Percentiles rank a stretch among this genome's conserved stretches.
Conservation (phyloP, 2,113 vertebrate genomes). For the Solea senegalensis region DNA sequence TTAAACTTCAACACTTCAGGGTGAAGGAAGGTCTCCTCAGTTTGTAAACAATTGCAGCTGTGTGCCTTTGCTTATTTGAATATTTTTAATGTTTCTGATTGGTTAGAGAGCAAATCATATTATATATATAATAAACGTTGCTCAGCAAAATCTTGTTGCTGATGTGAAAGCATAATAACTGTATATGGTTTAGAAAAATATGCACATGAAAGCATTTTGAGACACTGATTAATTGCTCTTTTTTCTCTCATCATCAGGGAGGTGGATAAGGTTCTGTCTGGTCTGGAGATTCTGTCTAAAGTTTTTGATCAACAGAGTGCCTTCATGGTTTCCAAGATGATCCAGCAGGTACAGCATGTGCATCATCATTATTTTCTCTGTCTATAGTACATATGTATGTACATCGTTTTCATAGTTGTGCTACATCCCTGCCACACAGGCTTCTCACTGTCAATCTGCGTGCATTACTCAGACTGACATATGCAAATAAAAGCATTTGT, state of each 20-base stretch:
- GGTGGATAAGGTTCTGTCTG: conserved; percentile 93
- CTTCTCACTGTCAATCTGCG: neutral
- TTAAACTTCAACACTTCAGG: too few relatives aligned
- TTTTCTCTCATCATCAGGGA: conserved; percentile 78
- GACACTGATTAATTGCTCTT: neutral
- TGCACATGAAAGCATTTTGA: neutral
- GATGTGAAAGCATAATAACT: too few relatives aligned
- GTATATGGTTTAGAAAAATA: neutral
- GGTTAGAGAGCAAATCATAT: too few relatives aligned
- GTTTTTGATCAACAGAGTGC: conserved; percentile 97
- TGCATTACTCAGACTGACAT: neutral
- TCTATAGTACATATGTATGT: neutral
- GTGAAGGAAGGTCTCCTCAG: too few relatives aligned
- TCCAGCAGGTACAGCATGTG: conserved; percentile 87
- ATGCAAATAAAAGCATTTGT: neutral
- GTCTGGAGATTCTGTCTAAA: conserved; percentile 95
- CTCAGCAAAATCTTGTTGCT: too few relatives aligned
- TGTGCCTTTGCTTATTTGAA: too few relatives aligned
- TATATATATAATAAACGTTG: too few relatives aligned
- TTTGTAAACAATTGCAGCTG: too few relatives aligned
- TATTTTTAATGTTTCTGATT: too few relatives aligned
- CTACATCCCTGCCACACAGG: too few relatives aligned
- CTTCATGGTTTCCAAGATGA: conserved; percentile 90
- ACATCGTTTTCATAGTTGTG: too few relatives aligned
- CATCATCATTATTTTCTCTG: neutral